phyloP scores from a whole-genome alignment of 2,888 invertebrate genomes.

The Cordylochernes scorpioides region DNA sequence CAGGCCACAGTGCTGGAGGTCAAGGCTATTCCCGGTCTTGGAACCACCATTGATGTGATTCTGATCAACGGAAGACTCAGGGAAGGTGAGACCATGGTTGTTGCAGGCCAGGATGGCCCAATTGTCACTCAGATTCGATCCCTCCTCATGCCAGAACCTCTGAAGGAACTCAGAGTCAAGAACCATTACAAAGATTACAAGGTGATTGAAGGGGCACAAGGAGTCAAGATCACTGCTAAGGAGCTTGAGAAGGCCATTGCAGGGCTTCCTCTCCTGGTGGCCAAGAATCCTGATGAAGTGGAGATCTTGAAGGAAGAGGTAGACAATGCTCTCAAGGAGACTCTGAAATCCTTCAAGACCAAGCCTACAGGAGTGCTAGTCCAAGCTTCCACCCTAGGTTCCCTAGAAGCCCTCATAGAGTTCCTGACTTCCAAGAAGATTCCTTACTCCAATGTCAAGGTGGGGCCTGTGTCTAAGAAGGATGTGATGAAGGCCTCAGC shows the following conservation, averaged over 20 bases:
- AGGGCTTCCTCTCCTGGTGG: constrained; percentile 60
- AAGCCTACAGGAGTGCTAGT: constrained; percentile 85
- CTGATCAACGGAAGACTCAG: constrained; percentile 78
- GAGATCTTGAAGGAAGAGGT: constrained; percentile 66
- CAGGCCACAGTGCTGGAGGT: constrained; percentile 32
- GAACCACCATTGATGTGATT: constrained; percentile 95
- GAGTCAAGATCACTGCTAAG: constrained; percentile 92
- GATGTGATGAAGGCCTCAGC: constrained; percentile 99
- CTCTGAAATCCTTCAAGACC: constrained; percentile 68
- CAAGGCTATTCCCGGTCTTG: constrained; percentile 82
- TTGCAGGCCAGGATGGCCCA: constrained; percentile 93
- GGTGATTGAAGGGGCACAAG: constrained; percentile 82
- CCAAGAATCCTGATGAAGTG: constrained; percentile 74
- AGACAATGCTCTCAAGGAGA: constrained; percentile 55
- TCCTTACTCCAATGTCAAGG: constrained; percentile 88
- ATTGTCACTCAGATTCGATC: constrained; percentile 91
- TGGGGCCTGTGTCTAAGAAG: constrained; percentile 94
- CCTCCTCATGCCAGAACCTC: constrained; percentile 84
- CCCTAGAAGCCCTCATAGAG: constrained; percentile 79
- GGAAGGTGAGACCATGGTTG: constrained; percentile 75
- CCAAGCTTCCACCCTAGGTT: constrained; percentile 98
- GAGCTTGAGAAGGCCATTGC: constrained; percentile 94
- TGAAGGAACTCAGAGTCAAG: constrained; percentile 88
- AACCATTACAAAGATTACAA: constrained; percentile 61
- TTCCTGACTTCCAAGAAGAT: constrained; percentile 73